Conservation (phyloP, 1,140 invertebrate species). For the Apocrypta bakeri region DNA sequence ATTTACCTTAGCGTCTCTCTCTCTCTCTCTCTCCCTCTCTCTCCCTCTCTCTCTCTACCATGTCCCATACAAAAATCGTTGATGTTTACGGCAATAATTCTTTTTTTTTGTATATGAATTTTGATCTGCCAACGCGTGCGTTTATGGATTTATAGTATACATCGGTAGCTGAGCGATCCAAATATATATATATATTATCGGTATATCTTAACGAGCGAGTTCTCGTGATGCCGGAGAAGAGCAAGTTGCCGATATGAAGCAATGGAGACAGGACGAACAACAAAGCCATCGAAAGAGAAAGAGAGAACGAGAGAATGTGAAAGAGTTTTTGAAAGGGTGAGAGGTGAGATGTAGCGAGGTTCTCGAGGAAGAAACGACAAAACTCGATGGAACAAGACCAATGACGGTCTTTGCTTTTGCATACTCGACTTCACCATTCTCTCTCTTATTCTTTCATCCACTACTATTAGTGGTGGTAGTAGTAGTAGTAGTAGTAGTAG, state of each 20-base stretch:
- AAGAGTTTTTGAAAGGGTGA: not conserved
- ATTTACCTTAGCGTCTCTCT: not conserved
- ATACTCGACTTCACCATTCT: not conserved
- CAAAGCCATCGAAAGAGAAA: conserved; percentile 13
- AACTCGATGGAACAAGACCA: not conserved
- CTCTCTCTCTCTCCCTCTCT: no score
- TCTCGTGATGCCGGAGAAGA: conserved; percentile 26
- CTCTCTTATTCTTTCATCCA: not conserved
- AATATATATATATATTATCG: no score
- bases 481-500: no score
- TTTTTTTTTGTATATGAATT: no score
- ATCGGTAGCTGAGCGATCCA: not conserved
- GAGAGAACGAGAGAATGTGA: not conserved
- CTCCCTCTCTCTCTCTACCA: no score
- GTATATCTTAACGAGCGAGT: conserved; percentile 49
- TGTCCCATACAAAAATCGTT: not conserved
- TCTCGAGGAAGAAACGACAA: not conserved
- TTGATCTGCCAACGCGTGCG: no score
- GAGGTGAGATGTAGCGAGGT: not conserved
- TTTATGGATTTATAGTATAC: no score
- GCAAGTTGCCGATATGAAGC: conserved; percentile 43
- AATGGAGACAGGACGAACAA: not conserved
- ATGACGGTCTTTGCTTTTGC: conserved; percentile 1
- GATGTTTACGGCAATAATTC: not conserved
- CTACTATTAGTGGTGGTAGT: not conserved